Percentiles rank a stretch among this genome's conserved stretches.
Conservation (phyloP, 2,797 vertebrate species). For the Eleutherodactylus coqui region DNA sequence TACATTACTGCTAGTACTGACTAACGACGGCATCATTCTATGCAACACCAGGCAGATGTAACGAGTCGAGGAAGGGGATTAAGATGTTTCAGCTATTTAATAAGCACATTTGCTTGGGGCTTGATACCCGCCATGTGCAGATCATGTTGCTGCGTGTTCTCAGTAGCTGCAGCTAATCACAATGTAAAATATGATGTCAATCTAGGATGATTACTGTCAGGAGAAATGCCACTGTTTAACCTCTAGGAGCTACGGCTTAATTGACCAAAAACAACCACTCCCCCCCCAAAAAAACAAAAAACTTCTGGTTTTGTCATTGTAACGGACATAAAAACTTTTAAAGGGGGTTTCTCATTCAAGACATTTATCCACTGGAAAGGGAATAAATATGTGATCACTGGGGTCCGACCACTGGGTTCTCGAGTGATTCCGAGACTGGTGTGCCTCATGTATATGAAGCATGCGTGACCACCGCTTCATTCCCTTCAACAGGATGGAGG, state of each 20-base stretch:
- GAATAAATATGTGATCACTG: too few species aligned
- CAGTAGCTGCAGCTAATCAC: slow-evolving; percentile 68
- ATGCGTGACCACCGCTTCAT: too few species aligned
- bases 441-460: too few species aligned
- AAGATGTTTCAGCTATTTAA: slow-evolving; percentile 70
- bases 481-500: too few species aligned
- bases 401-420: too few species aligned
- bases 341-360: too few species aligned
- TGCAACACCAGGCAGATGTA: slow-evolving; percentile 53
- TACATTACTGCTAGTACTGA: slow-evolving; percentile 60
- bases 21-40: slow-evolving; percentile 60
- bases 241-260: slow-evolving; percentile 35
- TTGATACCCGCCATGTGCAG: slow-evolving; percentile 66
- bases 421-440: too few species aligned
- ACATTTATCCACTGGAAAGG: too few species aligned
- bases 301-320: neutral
- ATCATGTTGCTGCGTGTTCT: slow-evolving; percentile 72
- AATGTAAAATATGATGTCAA: slow-evolving; percentile 56
- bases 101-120: slow-evolving; percentile 69
- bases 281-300: neutral
- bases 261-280: neutral
- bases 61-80: slow-evolving; percentile 55
- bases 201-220: slow-evolving; percentile 62
- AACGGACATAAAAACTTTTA: neutral
- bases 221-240: slow-evolving; percentile 68